These are phyloP conservation scores for Hafferia zeledoni DNA, from an alignment of 2,797 vertebrate genomes.

Conservation along the genomic window DNA sequence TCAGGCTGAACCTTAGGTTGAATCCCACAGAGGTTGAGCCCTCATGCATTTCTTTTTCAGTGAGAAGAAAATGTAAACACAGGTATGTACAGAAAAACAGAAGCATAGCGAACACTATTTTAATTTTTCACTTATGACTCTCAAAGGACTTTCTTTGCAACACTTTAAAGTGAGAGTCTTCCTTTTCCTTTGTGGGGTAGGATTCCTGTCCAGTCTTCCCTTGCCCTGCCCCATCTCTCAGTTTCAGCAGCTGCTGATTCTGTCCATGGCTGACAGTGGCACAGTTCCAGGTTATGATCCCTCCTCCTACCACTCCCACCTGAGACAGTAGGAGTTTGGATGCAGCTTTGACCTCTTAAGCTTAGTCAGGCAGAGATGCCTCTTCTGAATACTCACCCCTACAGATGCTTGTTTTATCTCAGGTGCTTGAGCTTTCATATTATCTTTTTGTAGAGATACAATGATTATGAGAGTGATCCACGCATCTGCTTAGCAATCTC, in stretches of 20 bases:
- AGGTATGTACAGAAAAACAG: background rate
- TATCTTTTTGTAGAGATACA: background rate
- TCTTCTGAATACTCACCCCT: background rate
- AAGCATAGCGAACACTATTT: rapidly evolving
- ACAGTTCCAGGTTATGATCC: background rate
- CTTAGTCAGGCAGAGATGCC: background rate
- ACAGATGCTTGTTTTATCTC: background rate
- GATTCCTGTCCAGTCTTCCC: background rate
- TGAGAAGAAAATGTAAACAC: background rate
- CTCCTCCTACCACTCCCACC: background rate
- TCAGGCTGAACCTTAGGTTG: background rate
- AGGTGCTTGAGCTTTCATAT: background rate
- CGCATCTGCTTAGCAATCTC: background rate
- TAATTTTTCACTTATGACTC: background rate
- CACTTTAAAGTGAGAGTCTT: background rate
- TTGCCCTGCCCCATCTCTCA: background rate
- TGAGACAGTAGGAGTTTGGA: background rate
- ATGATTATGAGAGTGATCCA: background rate
- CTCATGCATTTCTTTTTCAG: background rate
- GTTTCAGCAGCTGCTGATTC: background rate
- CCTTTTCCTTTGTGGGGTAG: background rate
- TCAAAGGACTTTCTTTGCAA: background rate
- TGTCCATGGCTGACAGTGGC: background rate
- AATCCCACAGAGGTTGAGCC: background rate
- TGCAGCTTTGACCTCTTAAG: background rate